phyloP scores from a whole-genome alignment of 2,797 vertebrate species.

The Loriculus beryllinus region DNA sequence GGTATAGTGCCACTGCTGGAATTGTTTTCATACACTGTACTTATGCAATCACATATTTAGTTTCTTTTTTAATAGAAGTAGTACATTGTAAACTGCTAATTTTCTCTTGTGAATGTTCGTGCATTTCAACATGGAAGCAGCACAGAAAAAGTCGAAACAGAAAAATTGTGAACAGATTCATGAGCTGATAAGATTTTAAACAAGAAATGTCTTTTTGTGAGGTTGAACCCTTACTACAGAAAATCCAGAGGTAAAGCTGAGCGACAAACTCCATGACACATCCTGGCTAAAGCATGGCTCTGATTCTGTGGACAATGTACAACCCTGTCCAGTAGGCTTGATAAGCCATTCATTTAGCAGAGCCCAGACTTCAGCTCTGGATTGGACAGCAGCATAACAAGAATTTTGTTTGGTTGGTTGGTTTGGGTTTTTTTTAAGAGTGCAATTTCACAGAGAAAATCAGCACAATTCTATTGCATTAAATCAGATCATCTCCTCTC shows the following conservation, averaged over 20 bases:
- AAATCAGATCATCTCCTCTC: background rate
- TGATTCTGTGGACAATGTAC: rapidly evolving
- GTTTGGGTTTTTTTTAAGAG: background rate
- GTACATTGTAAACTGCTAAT: background rate
- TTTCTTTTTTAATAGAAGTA: background rate
- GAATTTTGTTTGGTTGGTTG: background rate
- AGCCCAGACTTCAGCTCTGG: background rate
- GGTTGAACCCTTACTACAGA: background rate
- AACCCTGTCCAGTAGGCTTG: background rate
- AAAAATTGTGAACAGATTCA: rapidly evolving
- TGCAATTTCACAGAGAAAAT: background rate
- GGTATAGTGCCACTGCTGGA: rapidly evolving
- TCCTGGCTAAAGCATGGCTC: background rate
- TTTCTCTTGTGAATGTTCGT: background rate
- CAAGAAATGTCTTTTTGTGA: rapidly evolving
- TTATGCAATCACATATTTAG: rapidly evolving
- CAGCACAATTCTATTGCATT: background rate
- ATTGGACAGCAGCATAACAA: background rate
- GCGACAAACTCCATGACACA: rapidly evolving
- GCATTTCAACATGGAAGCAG: background rate
- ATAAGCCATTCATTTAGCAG: background rate
- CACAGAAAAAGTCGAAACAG: background rate
- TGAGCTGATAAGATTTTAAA: background rate
- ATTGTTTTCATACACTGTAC: background rate
- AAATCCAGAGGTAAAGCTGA: background rate